These are phyloP conservation scores for Chydorus sphaericus DNA, from an alignment of 2,888 invertebrate species.

Conservation along the genomic window DNA sequence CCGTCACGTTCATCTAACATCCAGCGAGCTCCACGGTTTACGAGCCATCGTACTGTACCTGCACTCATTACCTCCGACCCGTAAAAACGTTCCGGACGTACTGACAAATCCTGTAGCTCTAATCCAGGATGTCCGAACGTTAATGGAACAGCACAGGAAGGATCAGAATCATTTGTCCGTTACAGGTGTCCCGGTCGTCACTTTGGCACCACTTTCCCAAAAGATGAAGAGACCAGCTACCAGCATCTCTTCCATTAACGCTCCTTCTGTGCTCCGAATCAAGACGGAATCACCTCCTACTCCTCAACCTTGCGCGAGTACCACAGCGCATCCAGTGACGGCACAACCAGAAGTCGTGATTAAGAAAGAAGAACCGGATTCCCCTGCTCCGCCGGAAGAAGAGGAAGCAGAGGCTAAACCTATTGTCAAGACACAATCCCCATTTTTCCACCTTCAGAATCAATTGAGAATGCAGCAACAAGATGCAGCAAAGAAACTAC, in stretches of 20 bases:
- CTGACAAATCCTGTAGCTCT: slow-evolving; percentile 76
- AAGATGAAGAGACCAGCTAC: background rate
- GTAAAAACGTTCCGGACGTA: slow-evolving; percentile 81
- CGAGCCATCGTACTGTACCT: slow-evolving; percentile 78
- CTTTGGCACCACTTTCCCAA: slow-evolving; percentile 18
- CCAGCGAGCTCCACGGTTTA: slow-evolving; percentile 37
- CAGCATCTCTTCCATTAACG: background rate
- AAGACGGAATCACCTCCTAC: too few relatives aligned
- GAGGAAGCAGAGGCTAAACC: background rate
- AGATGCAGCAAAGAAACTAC: background rate
- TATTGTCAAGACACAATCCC: background rate
- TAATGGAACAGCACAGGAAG: slow-evolving; percentile 75
- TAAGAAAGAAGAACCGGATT: background rate
- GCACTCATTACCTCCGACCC: slow-evolving; percentile 71
- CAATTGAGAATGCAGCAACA: background rate
- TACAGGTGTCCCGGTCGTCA: slow-evolving; percentile 64
- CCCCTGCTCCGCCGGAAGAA: background rate
- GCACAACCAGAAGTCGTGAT: too few relatives aligned
- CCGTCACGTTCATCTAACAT: slow-evolving; percentile 27
- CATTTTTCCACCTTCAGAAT: background rate
- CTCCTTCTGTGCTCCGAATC: background rate
- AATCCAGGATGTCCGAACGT: slow-evolving; percentile 71
- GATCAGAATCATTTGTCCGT: slow-evolving; percentile 70
- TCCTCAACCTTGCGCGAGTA: too few relatives aligned
- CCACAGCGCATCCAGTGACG: too few relatives aligned